Base-by-base conservation (phyloP, 2,888 invertebrate genomes). In the Aquatica leii region DNA sequence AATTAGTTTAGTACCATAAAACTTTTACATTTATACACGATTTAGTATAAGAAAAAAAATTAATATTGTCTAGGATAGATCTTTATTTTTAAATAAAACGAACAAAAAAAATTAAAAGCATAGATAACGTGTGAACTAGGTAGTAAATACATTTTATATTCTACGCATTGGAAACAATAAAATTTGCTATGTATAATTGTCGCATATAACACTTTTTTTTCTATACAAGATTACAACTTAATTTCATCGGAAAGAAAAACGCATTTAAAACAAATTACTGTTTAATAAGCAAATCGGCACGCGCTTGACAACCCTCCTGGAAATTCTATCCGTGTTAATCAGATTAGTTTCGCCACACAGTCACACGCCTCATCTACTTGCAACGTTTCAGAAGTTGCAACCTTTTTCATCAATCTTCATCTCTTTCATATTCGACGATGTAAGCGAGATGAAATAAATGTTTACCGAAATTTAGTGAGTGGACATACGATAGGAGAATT, bases 351-450 rank as follows among this genome's bases (percentile, higher is more conserved):
- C 74, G 79, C 79, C 77, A 74, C 78, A 77, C 76, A 76, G 79
- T 79, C 78, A 76, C 79, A 79, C 79, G 80, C 77, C 76, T 77
- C 79, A 77, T 78, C 77, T 74, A 76, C 73, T 63, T 50, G 59
- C 59, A 34, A 21, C 55, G 58, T 55, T 24, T 65, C 59, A 40
- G 46, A 17, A 54, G 58, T 41, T 58, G 51, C 18, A n/a, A 34
- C 31, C 48, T 46, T 61, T 31, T 59, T 55, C 65, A 65, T 62
- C 65, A 59, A 58, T 62, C 62, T 58, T 59, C 61, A 43, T 63
- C 67, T 61, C 60, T 68, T 63, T 59, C 56, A 46, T 31, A 62
- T 65, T 59, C 58, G 37, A 18, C 24, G 35, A 51, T 62, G 46
- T 31, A 43, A 65, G 62, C 24, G 62, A 65, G 62, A 65, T 62